A percentile compares a stretch with the other conserved stretches of the same genome.
Conservation (phyloP, 2,888 invertebrate species). For the Dryocosmus kuriphilus region DNA sequence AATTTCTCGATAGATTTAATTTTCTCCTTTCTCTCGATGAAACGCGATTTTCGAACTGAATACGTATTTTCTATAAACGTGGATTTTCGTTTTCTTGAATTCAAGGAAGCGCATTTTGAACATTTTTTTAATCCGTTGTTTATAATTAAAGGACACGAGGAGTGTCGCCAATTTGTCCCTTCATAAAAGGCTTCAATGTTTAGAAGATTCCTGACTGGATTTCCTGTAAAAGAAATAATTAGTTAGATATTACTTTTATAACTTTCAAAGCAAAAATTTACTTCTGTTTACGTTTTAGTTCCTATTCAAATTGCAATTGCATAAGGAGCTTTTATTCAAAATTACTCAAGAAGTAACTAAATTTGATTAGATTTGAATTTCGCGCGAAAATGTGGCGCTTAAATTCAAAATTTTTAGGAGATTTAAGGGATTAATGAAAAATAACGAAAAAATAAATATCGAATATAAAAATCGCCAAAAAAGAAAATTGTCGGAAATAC, state of each 20-base stretch:
- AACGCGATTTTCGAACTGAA: conserved; percentile 24
- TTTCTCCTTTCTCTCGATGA: conserved; percentile 18
- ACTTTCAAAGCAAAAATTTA: no score
- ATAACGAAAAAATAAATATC: no score
- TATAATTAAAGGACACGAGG: conserved; percentile 68
- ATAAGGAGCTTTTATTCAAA: no score
- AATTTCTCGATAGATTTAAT: conserved; percentile 4
- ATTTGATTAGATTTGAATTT: no score
- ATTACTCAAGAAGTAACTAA: no score
- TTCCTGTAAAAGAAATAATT: conserved; percentile 46
- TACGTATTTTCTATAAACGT: conserved; percentile 9
- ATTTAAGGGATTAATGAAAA: no score
- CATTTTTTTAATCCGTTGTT: conserved; percentile 66
- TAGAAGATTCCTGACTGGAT: conserved; percentile 51
- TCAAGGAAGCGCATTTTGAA: conserved; percentile 66
- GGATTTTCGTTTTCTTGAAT: conserved; percentile 13
- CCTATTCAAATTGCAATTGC: no score
- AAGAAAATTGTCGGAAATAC: no score
- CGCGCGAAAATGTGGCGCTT: no score
- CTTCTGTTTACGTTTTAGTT: no score
- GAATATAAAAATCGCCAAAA: no score
- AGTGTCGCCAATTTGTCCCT: conserved; percentile 70
- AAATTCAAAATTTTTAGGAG: no score
- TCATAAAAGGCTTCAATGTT: conserved; percentile 64
- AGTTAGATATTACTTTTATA: background rate